phyloP scores from a whole-genome alignment of 2,797 vertebrate species.

The Gallinago solitaria region DNA sequence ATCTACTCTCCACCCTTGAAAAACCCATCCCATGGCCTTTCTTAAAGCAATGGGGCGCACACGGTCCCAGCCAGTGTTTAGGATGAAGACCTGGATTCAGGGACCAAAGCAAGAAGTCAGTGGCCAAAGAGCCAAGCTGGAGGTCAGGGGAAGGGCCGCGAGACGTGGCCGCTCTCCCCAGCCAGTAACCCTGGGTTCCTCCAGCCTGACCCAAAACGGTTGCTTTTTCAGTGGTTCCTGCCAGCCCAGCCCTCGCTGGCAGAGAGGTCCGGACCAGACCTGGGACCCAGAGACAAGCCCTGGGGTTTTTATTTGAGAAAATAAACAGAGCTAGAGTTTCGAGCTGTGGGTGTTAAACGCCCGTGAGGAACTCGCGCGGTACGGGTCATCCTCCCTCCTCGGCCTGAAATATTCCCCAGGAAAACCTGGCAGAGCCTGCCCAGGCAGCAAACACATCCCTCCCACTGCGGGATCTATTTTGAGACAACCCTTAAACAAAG shows the following conservation, averaged over 20 bases:
- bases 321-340: constrained; percentile 58
- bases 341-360: constrained; percentile 55
- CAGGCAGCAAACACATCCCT: constrained; percentile 54
- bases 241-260: constrained; percentile 42
- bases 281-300: constrained; percentile 50
- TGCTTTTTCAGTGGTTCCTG: constrained; percentile 53
- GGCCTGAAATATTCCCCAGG: constrained; percentile 46
- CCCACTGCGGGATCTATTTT: constrained; percentile 59
- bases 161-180: constrained; percentile 9
- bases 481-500: constrained; percentile 44
- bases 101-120: constrained; percentile 25
- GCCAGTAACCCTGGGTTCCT: not conserved
- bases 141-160: constrained; percentile 24
- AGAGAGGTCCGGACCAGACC: constrained; percentile 58
- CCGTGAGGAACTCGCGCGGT: not conserved
- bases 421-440: constrained; percentile 46
- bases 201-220: not conserved
- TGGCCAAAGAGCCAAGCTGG: constrained; percentile 27
- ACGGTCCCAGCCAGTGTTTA: not conserved
- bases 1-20: not conserved
- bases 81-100: constrained; percentile 1
- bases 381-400: constrained; percentile 41
- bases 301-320: constrained; percentile 46
- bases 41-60: not conserved
- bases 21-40: not conserved